Conservation (phyloP, 2,797 vertebrate species). For the Hippopotamyrus pictus region DNA sequence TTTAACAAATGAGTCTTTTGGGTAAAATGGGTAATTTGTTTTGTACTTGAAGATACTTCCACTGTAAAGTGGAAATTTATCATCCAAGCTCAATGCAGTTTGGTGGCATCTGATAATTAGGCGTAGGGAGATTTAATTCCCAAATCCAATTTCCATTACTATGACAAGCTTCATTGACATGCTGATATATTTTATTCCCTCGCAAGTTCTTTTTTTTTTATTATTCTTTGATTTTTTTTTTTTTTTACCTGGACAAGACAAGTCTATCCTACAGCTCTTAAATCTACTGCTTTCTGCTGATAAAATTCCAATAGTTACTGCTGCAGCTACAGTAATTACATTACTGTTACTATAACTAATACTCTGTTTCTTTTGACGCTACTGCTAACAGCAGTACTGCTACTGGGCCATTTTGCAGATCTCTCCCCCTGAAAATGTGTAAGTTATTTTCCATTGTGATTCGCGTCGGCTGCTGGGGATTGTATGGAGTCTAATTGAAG, state of each 20-base stretch:
- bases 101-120: constrained; percentile 51
- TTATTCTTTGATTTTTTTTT: not conserved
- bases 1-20: not conserved
- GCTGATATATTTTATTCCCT: constrained; percentile 50
- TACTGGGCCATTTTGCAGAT: not conserved
- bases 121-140: constrained; percentile 52
- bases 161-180: constrained; percentile 56
- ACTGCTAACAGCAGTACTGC: not conserved
- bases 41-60: constrained; percentile 23
- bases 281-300: not conserved
- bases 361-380: not conserved
- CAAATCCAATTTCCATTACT: constrained; percentile 53
- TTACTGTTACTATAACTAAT: not conserved
- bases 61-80: constrained; percentile 23
- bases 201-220: constrained; percentile 24
- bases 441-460: constrained; percentile 38
- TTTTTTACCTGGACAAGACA: not conserved
- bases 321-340: not conserved
- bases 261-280: not conserved
- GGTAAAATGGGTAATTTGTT: not conserved
- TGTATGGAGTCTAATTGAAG: constrained; percentile 25
- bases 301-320: not conserved
- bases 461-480: constrained; percentile 30
- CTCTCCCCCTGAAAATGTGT: constrained; percentile 26
- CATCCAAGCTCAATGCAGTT: constrained; percentile 40